Base-by-base conservation (phyloP, 1,140 invertebrate species). In the Eubasilissa regina region DNA sequence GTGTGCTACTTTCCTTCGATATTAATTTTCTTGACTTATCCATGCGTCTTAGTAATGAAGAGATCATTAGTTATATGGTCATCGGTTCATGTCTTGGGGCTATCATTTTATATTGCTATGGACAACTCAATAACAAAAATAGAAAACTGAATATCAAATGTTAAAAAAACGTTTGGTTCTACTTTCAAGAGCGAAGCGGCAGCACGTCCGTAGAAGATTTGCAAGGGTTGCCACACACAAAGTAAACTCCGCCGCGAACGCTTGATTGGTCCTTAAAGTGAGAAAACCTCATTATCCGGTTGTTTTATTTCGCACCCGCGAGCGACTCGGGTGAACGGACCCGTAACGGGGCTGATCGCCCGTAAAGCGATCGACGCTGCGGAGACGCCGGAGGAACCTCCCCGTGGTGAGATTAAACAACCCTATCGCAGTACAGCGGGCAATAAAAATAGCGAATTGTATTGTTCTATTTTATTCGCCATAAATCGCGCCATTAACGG, bases 351-450 rank as follows among this genome's bases (percentile, higher is more conserved):
- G 21, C 21, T 58, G 55, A 58, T 58, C 21, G 55, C n/a, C 55
- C 17, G 17, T 58, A 58, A 58, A 58, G 15, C 21, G 17, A 58
- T 58, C 55, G 55, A 9, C 15, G 55, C 6, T 6, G 17, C 55
- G 7, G 17, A 11, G 17, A 10, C 55, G 11, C 1, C 21, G n/a
- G 9, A 15, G 17, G n/a, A n/a, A n/a, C n/a, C n/a, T n/a, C n/a
- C n/a, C n/a, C n/a, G n/a, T n/a, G n/a, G n/a, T n/a, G n/a, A n/a
- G 21, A 58, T 58, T 58, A 58, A 58, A 58, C 21, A 58, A 58
- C 21, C 17, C 55, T 58, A 58, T 15, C 25, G 25, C 21, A 12
- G 17, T 19, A 58, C 55, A 8, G 17, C 21, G 17, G 55, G 17
- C 55, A 58, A 58, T 58, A 58, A 58, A 58, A 58, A 58, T 58